Evolutionary conservation across 1,140 invertebrate species (phyloP), one percentile per base, ranked within the genome.

Genomic region (Megathymus violae): DNA sequence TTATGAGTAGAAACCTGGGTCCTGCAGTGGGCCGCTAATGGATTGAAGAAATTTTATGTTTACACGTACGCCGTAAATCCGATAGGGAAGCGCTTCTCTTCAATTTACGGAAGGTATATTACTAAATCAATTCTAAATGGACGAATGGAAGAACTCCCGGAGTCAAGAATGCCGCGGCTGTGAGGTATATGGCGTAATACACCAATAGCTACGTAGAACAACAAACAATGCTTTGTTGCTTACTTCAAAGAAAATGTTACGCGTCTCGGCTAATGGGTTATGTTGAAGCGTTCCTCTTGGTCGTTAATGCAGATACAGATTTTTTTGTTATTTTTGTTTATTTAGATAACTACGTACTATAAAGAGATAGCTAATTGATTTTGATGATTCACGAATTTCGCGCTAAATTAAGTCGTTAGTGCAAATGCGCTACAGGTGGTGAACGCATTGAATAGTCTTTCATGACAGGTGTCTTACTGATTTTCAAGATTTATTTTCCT

Each of bases 191-290:
- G 70, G 69, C 63, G 76, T 74, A 74, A 77, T 70, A 66, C 65
- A 78, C 74, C 68, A 77, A 76, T 64, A 76, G 62, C 62, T 80
- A 80, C 83, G n/a, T 22, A 22, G 5, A 22, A 22, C 19, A 3
- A 83, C 80, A 84, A 80, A 84, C 44, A 51, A 54, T 62, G 73
- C 72, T 81, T 78, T 78, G 71, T 70, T 66, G 65, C 69, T 70
- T 74, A 84, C 78, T 79, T 88, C 85, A 88, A 86, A 86, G 80
- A 71, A 71, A 67, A 74, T 68, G 65, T 66, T 64, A 62, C 48
- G 44, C 62, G 69, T 72, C 48, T 63, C 72, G 54, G 69, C 64
- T 56, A 56, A 40, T 19, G 36, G 61, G 64, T 72, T 74, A 85
- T 31, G 27, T 81, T 82, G 78, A 81, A 78, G 69, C 70, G 62